Evolutionary conservation across 2,113 vertebrate species (phyloP).

Genomic region (Lasiurus borealis): DNA sequence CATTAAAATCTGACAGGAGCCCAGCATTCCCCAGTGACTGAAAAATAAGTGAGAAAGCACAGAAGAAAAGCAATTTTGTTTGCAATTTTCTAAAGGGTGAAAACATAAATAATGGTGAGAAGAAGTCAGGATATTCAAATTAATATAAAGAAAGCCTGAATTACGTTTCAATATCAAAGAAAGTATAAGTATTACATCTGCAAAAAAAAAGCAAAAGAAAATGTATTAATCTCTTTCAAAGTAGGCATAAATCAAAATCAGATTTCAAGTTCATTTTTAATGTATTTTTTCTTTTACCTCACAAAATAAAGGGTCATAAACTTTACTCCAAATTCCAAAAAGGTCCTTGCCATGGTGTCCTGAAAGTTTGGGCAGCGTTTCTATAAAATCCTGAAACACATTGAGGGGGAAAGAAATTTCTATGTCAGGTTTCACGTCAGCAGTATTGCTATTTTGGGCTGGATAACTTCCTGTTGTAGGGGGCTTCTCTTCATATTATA

Average conservation of each 20-base stretch:
- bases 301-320: constrained; percentile 87
- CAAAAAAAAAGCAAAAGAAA: neutral
- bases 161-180: neutral
- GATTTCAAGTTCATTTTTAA: accelerated
- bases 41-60: neutral
- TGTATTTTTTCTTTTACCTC: constrained; percentile 84
- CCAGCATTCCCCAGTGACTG: constrained; percentile 1
- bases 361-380: constrained; percentile 79
- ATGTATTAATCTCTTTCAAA: neutral
- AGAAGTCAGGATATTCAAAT: constrained; percentile 26
- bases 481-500: neutral
- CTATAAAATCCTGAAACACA: constrained; percentile 85
- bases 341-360: constrained; percentile 82
- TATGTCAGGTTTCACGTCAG: neutral
- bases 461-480: neutral
- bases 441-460: neutral
- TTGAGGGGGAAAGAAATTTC: neutral
- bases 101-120: constrained; percentile 14
- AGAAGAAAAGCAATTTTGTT: constrained; percentile 29
- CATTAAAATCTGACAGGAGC: constrained; percentile 44
- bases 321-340: constrained; percentile 84
- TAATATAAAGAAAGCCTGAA: constrained; percentile 29
- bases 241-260: constrained; percentile 32
- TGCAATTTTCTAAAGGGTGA: constrained; percentile 12
- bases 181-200: neutral